Evolutionary conservation across 2,797 vertebrate species (phyloP), one percentile per base, ranked within the genome.

Genomic region (Silurus aristotelis): DNA sequence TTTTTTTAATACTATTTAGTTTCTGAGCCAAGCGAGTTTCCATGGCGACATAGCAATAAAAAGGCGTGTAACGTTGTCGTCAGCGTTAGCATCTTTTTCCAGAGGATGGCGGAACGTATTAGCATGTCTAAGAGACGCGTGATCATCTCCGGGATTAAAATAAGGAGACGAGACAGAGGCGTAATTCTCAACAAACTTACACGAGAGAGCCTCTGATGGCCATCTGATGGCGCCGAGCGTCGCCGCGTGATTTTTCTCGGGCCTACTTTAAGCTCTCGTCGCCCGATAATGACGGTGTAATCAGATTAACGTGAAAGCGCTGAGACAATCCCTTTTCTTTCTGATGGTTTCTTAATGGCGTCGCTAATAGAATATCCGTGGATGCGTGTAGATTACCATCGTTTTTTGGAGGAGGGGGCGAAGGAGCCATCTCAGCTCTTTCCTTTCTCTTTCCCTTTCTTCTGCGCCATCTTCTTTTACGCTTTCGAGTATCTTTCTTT

Each of bases 291-390:
- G 94, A 94, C 90, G 86, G 92, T 87, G 92, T 95, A 94, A 95
- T 95, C 94, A 94, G 94, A 95, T 95, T 95, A 95, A 92, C 90
- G 93, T 10, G 52, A 94, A 95, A 94, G 93, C 89, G 92, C 95
- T 93, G 94, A 94, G 93, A 94, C 93, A 89, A 94, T 95, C 95
- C 92, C 91, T 93, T 95, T 94, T 92, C 90, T 95, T 94, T 92
- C 90, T 95, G 95, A 95, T 95, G 93, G 91, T 93, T 95, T 95
- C 93, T 93, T 94, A 95, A 95, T 93, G 93, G 94, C 93, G 84
- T 88, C 88, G 93, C 93, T 95, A 95, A 95, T 95, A 93, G 93
- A 95, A 95, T 92, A 93, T 93, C 93, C 93, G 91, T 89, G 91
- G 91, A 95, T 93, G 93, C 92, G 93, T 94, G 93, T 94, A 94